Conservation (phyloP, 2,113 vertebrate genomes). For the Alectura lathami region DNA sequence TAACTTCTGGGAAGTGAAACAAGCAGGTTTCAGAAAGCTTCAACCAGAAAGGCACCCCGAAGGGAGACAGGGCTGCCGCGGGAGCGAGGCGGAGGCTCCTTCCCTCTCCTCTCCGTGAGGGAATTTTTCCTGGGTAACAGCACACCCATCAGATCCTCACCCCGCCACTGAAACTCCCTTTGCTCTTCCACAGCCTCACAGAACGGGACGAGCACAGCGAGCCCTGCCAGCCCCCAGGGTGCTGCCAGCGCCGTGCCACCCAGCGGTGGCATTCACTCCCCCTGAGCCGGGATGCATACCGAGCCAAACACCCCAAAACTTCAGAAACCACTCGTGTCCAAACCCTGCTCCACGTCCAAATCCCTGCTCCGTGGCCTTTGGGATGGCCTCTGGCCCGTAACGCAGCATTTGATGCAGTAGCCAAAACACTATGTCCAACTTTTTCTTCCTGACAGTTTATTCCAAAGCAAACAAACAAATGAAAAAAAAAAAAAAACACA, state of each 20-base stretch:
- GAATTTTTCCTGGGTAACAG: neutral
- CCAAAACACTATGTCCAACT: slow-evolving; percentile 34
- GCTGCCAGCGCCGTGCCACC: neutral
- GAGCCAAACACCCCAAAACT: neutral
- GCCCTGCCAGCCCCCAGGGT: neutral
- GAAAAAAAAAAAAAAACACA: neutral
- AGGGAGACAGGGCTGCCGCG: neutral
- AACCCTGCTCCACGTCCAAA: too few species aligned
- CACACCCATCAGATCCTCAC: neutral
- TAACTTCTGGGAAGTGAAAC: slow-evolving; percentile 57
- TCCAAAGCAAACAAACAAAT: slow-evolving; percentile 64
- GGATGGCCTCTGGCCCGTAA: neutral
- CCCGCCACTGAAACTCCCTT: neutral
- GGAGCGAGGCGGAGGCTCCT: neutral
- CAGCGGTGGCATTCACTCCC: fast-evolving
- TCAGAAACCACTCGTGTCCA: neutral
- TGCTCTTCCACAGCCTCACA: neutral
- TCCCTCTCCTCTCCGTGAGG: neutral
- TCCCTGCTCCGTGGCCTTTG: neutral
- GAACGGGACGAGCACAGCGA: neutral
- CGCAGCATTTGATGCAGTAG: neutral
- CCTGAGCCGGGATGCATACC: fast-evolving
- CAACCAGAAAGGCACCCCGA: neutral
- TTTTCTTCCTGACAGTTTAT: slow-evolving; percentile 28
- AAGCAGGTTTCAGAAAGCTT: slow-evolving; percentile 10